Evolutionary conservation across 2,113 vertebrate genomes (phyloP).

Genomic region (Rhinichthys klamathensis): DNA sequence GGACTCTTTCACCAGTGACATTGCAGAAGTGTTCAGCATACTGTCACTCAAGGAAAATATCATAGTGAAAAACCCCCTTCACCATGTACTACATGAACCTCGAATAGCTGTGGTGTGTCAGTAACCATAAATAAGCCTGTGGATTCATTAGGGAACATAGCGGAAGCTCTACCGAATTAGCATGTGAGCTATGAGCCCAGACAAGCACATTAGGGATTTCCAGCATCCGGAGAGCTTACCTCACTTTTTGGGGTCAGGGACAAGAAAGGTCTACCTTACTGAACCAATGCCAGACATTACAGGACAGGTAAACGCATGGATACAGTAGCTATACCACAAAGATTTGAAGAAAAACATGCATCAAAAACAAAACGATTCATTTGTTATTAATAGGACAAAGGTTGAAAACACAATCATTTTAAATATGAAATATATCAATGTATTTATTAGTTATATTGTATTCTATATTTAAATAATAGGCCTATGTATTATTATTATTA

Average conservation of each 20-base stretch:
- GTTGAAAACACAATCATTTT: neutral
- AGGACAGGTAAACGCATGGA: neutral
- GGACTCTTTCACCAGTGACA: neutral
- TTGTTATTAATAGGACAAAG: no score
- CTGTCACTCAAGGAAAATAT: conserved; percentile 21
- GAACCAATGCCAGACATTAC: neutral
- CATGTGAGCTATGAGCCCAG: conserved; percentile 64
- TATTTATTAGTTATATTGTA: neutral
- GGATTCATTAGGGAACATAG: conserved; percentile 53
- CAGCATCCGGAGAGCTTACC: conserved; percentile 56
- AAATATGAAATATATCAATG: neutral
- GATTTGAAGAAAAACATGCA: neutral
- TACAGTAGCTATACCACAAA: neutral
- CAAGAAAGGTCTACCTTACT: conserved; percentile 40
- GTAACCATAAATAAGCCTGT: conserved; percentile 53
- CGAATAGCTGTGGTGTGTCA: conserved; percentile 38
- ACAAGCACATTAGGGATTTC: conserved; percentile 70
- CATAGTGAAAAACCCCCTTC: conserved; percentile 32
- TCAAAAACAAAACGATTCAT: neutral
- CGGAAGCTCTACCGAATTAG: conserved; percentile 67
- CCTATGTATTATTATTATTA: neutral
- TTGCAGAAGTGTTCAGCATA: neutral
- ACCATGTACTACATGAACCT: conserved; percentile 1
- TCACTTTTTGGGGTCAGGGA: conserved; percentile 54
- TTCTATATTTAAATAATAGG: neutral